Conservation (phyloP, 2,797 vertebrate genomes). For the Vireo griseus region DNA sequence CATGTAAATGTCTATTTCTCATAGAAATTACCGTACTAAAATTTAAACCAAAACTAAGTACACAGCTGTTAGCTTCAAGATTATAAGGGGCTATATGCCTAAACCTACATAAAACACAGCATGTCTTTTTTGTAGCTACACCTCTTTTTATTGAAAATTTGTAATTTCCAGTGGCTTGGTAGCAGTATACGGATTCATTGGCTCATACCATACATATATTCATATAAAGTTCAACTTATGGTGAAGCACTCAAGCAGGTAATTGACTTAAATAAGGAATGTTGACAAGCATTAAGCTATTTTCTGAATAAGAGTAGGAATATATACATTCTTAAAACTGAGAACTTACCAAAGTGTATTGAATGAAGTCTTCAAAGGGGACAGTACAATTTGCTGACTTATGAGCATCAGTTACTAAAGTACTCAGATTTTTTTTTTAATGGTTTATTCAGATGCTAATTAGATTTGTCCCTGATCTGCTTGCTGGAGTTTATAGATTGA, state of each 20-base stretch:
- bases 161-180: background rate
- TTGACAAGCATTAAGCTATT: background rate
- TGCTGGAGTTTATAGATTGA: background rate
- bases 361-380: background rate
- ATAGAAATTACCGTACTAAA: background rate
- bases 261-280: background rate
- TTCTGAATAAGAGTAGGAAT: background rate
- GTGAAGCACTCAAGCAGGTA: background rate
- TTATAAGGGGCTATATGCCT: background rate
- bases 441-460: background rate
- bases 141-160: background rate
- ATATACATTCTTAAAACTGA: background rate
- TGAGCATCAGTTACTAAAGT: background rate
- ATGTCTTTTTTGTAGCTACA: background rate
- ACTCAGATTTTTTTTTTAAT: background rate
- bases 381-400: background rate
- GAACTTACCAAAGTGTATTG: background rate
- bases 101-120: background rate
- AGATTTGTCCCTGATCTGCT: background rate
- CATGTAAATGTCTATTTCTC: background rate
- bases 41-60: background rate
- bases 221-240: background rate
- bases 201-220: rapidly evolving
- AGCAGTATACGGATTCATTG: background rate
- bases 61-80: background rate